Base-by-base conservation (phyloP, 2,888 invertebrate genomes). In the Pachymerium ferrugineum region DNA sequence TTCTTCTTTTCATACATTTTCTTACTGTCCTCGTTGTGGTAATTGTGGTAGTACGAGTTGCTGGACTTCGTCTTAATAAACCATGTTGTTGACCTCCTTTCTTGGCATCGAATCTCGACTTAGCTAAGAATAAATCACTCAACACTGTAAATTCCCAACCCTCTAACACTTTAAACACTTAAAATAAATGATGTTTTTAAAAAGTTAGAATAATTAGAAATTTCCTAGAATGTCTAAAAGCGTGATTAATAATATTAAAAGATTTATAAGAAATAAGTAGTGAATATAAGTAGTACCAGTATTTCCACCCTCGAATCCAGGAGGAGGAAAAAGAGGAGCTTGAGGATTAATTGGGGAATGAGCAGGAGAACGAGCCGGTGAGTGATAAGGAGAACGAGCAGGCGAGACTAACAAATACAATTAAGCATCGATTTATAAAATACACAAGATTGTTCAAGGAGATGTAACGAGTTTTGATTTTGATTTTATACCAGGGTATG, bases 201-300 rank as follows among this genome's bases (percentile, higher is more conserved):
- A n/a, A n/a, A n/a, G n/a, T n/a, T n/a, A n/a, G n/a, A n/a, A n/a
- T n/a, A n/a, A n/a, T n/a, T n/a, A n/a, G n/a, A n/a, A n/a, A n/a
- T n/a, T n/a, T n/a, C n/a, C n/a, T n/a, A n/a, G n/a, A n/a, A n/a
- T n/a, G n/a, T n/a, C n/a, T n/a, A n/a, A n/a, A n/a, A n/a, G 8
- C 35, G 35, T 35, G 8, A 35, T 35, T 35, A 10, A 35, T 12
- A 35, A 35, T 10, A 35, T 8, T 10, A 35, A 8, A 35, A 8
- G 12, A 10, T 10, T 35, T 8, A 35, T 35, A 54, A 54, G 16
- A 12, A 54, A 54, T 12, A 54, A 54, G 62, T 12, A 54, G 16
- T 12, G 8, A n/a, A 35, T 35, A 8, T 12, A 12, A 75, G 76
- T 83, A 86, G 89, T 90, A 92, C 92, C 92, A 47, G 72, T 12